Base-by-base conservation (phyloP, 2,888 invertebrate species). In the Bellardia pandia region DNA sequence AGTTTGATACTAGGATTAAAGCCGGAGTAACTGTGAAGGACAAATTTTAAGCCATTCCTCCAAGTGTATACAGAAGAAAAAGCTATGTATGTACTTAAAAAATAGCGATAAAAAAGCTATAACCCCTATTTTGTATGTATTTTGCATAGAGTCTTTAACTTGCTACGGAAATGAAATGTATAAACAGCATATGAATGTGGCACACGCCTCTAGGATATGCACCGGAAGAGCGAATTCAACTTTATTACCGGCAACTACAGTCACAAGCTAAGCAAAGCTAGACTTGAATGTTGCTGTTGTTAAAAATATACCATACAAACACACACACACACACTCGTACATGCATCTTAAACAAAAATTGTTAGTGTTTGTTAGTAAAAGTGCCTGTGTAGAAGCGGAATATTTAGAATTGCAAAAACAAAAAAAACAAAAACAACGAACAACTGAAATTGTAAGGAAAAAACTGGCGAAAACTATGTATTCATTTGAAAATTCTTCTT, bases 221-320 rank as follows among this genome's bases (percentile, higher is more conserved):
- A 85, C 62, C 88, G 86, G 88, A 88, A 86, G 51, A 86, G 76
- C 79, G 88, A 89, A 87, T 88, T 88, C 88, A 88, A 85, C 86
- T 82, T 85, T 86, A 87, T 88, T 88, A 86, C 84, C 85, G 87
- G 82, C 88, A 75, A 69, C 83, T 37, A 82, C 75, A 82, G 76
- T 78, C 80, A 81, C 64, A 74, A 64, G 56, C 81, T 76, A 84
- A 86, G 81, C 79, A 79, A 82, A 88, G 82, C 75, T 68, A 77
- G 48, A 81, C 81, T 83, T 79, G 11, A 58, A 84, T 84, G 69
- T 66, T 80, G 23, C 45, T 45, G 13, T 64, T 58, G 68, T 16
- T 72, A 53, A 64, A 56, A 48, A 64, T 72, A 51, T 42, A 45
- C 13, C 37, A 23, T 37, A 60, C 40, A 56, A 6, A 53, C 51